Conservation (phyloP, 1,140 invertebrate species). For the Pachyrhynchus sulphureomaculatus region DNA sequence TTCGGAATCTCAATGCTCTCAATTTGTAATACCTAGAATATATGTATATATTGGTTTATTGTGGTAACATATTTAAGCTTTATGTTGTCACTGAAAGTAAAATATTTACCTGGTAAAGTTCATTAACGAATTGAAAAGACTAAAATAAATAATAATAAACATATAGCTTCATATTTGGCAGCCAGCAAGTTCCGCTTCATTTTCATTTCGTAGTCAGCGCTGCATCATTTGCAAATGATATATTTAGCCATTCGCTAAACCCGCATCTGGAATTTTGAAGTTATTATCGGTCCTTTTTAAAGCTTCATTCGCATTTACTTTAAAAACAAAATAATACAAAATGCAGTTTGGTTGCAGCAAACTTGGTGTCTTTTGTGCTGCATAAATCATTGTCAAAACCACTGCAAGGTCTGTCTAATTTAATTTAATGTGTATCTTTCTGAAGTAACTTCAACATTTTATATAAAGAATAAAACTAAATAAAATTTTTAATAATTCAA, state of each 20-base stretch:
- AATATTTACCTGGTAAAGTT: too few relatives aligned
- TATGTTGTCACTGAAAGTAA: too few relatives aligned
- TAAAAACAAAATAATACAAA: conserved; percentile 16
- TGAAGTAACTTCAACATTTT: neutral
- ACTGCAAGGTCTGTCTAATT: conserved; percentile 22
- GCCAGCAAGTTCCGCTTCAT: neutral
- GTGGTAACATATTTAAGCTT: too few relatives aligned
- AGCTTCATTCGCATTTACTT: neutral
- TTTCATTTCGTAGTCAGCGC: neutral
- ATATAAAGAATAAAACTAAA: conserved; percentile 18
- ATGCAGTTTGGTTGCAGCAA: conserved; percentile 12
- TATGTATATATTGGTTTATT: too few relatives aligned
- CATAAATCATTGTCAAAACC: conserved; percentile 26
- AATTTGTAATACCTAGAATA: too few relatives aligned
- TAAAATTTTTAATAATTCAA: conserved; percentile 24
- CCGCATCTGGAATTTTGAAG: conserved; percentile 22
- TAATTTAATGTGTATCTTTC: conserved; percentile 23
- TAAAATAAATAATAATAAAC: too few relatives aligned
- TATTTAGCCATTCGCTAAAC: conserved; percentile 10
- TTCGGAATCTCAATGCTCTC: too few relatives aligned
- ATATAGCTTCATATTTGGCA: too few relatives aligned
- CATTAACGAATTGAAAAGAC: too few relatives aligned
- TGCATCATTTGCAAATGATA: conserved; percentile 12
- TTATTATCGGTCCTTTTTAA: conserved; percentile 25
- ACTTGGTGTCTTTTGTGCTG: conserved; percentile 17